These are phyloP conservation scores for Rhodeus uyekii DNA, from an alignment of 2,797 vertebrate species.

Conservation along the genomic window DNA sequence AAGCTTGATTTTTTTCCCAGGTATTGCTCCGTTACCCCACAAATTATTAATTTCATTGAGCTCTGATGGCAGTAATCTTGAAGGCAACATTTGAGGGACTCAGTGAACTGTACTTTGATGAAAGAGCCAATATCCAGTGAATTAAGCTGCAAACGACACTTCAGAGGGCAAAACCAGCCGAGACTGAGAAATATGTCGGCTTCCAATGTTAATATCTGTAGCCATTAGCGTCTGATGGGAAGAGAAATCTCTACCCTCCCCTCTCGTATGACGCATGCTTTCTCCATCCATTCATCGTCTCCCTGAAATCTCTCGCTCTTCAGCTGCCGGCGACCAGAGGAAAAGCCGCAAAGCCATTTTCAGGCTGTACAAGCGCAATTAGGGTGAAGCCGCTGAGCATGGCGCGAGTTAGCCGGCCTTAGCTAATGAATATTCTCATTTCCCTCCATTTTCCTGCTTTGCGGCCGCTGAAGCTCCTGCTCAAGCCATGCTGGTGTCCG, in stretches of 20 bases:
- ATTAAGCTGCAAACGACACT: constrained; percentile 51
- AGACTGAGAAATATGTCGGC: constrained; percentile 3
- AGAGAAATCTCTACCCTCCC: neutral
- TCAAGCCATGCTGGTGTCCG: constrained; percentile 1
- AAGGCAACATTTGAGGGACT: constrained; percentile 24
- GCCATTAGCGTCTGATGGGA: constrained; percentile 48
- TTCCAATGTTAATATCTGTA: constrained; percentile 25
- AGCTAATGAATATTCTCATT: constrained; percentile 50
- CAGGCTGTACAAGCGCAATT: constrained; percentile 46
- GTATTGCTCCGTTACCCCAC: neutral
- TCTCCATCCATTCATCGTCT: neutral
- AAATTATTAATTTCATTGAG: neutral
- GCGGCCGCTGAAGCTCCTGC: neutral
- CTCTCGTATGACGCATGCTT: neutral
- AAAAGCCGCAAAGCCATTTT: neutral
- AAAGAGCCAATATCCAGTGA: constrained; percentile 45
- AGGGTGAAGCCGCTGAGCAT: constrained; percentile 33
- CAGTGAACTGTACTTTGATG: constrained; percentile 41
- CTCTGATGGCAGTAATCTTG: neutral
- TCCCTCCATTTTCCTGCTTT: constrained; percentile 3
- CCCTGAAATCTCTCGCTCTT: neutral
- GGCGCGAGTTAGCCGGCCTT: constrained; percentile 35
- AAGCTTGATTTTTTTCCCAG: neutral
- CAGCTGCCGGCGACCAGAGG: neutral
- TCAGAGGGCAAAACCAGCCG: constrained; percentile 36